Percentiles rank a stretch among this genome's conserved stretches.
These are phyloP conservation scores for Chascanopsetta lugubris DNA, from an alignment of 2,113 vertebrate species.

Conservation along the genomic window DNA sequence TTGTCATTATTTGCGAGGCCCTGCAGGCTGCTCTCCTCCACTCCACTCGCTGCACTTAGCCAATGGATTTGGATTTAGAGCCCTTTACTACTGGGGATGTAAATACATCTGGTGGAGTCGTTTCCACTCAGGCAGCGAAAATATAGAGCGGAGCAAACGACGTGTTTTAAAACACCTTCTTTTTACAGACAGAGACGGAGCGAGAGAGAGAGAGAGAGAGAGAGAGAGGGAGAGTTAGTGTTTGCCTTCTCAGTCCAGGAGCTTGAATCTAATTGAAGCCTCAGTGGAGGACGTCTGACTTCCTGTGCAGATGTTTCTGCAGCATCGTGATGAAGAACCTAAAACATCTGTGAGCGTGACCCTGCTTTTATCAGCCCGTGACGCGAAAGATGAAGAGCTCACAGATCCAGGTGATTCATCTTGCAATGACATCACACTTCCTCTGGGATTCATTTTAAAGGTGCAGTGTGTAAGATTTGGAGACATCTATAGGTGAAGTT, in stretches of 20 bases:
- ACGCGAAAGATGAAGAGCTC: too few relatives aligned
- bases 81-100: slow-evolving; percentile 14
- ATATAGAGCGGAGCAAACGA: not conserved
- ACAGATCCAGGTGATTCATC: too few relatives aligned
- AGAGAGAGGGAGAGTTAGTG: too few relatives aligned
- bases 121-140: not conserved
- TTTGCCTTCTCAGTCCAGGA: too few relatives aligned
- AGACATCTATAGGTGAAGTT: too few relatives aligned
- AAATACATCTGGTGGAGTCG: slow-evolving; percentile 16
- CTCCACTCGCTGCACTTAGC: not conserved
- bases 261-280: too few relatives aligned
- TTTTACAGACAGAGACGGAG: slow-evolving; percentile 1
- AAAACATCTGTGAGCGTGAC: slow-evolving; percentile 14
- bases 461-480: too few relatives aligned
- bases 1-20: not conserved
- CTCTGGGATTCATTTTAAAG: too few relatives aligned
- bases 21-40: slow-evolving; percentile 1
- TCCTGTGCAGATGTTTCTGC: slow-evolving; percentile 1
- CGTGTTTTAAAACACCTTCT: slow-evolving; percentile 3
- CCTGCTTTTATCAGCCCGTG: slow-evolving; percentile 6
- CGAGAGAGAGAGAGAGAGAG: too few relatives aligned
- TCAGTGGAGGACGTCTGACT: too few relatives aligned
- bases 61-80: slow-evolving; percentile 25
- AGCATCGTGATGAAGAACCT: slow-evolving; percentile 14
- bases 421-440: too few relatives aligned